Evolutionary conservation across 2,797 vertebrate genomes (phyloP).

Genomic region (Ateles fusciceps): DNA sequence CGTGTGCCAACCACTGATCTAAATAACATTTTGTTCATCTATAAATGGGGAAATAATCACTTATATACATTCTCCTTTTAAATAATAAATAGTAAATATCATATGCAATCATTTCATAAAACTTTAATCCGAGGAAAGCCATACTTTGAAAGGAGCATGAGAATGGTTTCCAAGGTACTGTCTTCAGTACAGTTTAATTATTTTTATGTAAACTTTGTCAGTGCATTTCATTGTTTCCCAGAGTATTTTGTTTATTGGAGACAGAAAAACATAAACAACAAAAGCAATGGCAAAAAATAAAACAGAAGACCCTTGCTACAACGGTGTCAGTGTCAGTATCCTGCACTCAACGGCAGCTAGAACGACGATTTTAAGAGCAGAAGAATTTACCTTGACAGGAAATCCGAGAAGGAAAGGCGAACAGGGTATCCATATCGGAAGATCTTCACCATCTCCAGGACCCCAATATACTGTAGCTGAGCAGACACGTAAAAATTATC

Average conservation of each 20-base stretch:
- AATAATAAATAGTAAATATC: neutral
- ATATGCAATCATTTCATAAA: neutral
- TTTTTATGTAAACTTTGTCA: neutral
- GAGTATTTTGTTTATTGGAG: neutral
- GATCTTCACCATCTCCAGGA: slow-evolving; percentile 95
- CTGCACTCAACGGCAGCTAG: neutral
- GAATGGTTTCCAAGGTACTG: neutral
- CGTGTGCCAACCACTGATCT: neutral
- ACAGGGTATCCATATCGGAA: slow-evolving; percentile 94
- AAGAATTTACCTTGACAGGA: slow-evolving; percentile 91
- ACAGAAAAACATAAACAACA: neutral
- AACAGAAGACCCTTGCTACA: neutral
- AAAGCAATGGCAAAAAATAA: neutral
- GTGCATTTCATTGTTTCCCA: neutral
- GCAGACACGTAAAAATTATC: slow-evolving; percentile 94
- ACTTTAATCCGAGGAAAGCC: neutral
- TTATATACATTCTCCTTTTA: neutral
- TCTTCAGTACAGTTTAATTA: neutral
- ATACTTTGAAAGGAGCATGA: neutral
- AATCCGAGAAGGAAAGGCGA: slow-evolving; percentile 91
- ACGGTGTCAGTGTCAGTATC: rapidly evolving
- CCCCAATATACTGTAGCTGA: slow-evolving; percentile 94
- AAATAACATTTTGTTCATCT: neutral
- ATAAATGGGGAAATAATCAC: neutral
- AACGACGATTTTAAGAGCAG: neutral